A percentile compares a stretch with the other conserved stretches of the same genome.
Evolutionary conservation across 92 coral and sea anemone species (phyloP).

Genomic region (Metridium senile): DNA sequence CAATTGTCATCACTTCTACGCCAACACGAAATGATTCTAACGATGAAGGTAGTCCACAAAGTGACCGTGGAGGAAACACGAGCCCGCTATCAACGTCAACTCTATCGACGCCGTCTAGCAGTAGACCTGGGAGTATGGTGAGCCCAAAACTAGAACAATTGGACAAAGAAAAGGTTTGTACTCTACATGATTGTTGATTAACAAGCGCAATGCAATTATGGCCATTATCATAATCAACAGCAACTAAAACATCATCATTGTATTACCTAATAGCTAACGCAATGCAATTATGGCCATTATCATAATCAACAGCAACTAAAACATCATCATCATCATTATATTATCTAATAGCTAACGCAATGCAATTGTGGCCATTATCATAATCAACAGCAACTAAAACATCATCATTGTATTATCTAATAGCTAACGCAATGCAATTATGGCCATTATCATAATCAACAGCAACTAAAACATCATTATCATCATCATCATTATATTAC

Average conservation of each 20-base stretch:
- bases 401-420: too few relatives aligned
- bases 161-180: conserved; percentile 89
- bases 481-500: conserved; percentile 1
- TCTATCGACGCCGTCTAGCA: conserved; percentile 72
- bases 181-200: neutral
- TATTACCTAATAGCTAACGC: too few relatives aligned
- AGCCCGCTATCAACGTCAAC: conserved; percentile 74
- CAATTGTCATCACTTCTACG: conserved; percentile 72
- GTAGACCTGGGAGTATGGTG: conserved; percentile 88
- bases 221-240: neutral
- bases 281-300: neutral
- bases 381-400: neutral
- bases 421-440: too few relatives aligned
- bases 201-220: too few relatives aligned
- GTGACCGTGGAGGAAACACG: conserved; percentile 41
- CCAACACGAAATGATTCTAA: conserved; percentile 55
- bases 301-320: neutral
- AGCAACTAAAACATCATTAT: neutral
- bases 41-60: conserved; percentile 38
- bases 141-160: conserved; percentile 93
- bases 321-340: neutral
- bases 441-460: neutral
- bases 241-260: neutral
- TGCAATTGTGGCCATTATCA: neutral
- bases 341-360: too few relatives aligned